These are phyloP conservation scores for Porites rus DNA, from an alignment of 92 coral and sea anemone species.

Conservation along the genomic window DNA sequence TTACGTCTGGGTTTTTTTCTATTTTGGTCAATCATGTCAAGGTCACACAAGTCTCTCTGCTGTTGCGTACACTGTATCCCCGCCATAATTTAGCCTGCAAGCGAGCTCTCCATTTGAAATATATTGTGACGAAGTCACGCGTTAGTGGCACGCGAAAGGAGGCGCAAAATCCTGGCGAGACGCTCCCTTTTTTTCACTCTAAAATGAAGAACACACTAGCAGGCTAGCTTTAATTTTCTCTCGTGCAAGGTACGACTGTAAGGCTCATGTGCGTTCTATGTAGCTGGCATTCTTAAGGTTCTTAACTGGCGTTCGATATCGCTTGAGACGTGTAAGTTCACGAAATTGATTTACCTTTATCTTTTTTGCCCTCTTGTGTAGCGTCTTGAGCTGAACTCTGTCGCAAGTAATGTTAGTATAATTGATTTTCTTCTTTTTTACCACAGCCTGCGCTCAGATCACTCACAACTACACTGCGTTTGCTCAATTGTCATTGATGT, in stretches of 20 bases:
- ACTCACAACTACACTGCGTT: background rate
- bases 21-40: no score
- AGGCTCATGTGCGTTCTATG: no score
- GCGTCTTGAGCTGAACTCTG: background rate
- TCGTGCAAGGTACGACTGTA: no score
- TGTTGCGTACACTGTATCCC: background rate
- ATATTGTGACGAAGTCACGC: background rate
- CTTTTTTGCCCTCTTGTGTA: background rate
- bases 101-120: no score
- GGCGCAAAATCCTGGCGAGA: no score
- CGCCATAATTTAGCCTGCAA: background rate
- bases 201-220: background rate
- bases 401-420: conserved; percentile 32
- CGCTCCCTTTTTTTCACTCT: background rate
- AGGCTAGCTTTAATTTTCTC: background rate
- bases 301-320: no score
- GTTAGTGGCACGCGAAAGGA: background rate
- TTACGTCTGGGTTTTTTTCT: no score
- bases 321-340: no score
- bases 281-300: no score
- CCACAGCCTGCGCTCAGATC: conserved; percentile 13
- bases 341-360: background rate
- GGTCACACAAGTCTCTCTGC: no score
- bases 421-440: background rate
- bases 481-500: background rate